Conservation (phyloP, 2,797 vertebrate species). For the Catostomus latipinnis region DNA sequence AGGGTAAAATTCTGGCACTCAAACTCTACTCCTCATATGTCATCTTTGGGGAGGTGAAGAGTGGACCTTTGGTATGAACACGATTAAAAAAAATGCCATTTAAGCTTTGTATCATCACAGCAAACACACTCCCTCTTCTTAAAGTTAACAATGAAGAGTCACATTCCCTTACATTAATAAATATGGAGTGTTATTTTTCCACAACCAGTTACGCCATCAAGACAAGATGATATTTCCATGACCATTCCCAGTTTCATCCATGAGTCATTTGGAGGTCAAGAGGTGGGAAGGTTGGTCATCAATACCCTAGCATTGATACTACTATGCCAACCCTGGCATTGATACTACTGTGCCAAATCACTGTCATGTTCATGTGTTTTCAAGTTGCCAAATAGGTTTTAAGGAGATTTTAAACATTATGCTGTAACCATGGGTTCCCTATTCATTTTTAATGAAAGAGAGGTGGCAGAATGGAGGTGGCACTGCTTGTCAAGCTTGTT, state of each 20-base stretch:
- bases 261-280: too few species aligned
- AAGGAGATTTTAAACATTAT: too few species aligned
- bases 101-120: conserved; percentile 60
- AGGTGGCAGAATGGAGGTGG: too few species aligned
- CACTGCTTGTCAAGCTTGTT: too few species aligned
- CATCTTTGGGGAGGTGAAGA: conserved; percentile 59
- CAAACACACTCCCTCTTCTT: conserved; percentile 67
- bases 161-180: conserved; percentile 71
- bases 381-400: too few species aligned
- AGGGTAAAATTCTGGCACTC: conserved; percentile 54
- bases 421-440: too few species aligned
- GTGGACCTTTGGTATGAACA: conserved; percentile 67
- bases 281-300: too few species aligned
- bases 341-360: too few species aligned
- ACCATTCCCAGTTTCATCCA: conserved; percentile 32
- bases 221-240: conserved; percentile 69
- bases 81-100: conserved; percentile 68
- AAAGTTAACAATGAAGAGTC: conserved; percentile 75
- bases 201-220: conserved; percentile 63
- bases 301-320: too few species aligned
- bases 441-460: too few species aligned
- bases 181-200: conserved; percentile 64
- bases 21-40: conserved; percentile 56
- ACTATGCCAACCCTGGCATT: too few species aligned
- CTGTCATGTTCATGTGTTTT: too few species aligned